Evolutionary conservation across 2,888 invertebrate species (phyloP).

Genomic region (Zonitis immaculata): DNA sequence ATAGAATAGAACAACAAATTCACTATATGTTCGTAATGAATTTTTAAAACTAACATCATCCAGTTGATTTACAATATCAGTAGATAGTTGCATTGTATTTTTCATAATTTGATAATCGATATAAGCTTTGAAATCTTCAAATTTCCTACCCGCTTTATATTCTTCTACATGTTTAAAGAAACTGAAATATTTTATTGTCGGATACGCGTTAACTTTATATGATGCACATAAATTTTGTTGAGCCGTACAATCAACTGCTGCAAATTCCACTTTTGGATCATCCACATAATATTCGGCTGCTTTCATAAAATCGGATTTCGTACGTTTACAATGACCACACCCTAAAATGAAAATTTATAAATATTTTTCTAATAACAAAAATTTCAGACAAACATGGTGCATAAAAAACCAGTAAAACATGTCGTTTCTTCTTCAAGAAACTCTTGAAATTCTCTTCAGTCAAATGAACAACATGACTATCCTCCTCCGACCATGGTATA

Average conservation of each 20-base stretch:
- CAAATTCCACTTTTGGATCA: constrained; percentile 72
- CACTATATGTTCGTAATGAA: not conserved
- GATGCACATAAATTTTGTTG: constrained; percentile 61
- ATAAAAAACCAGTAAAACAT: constrained; percentile 86
- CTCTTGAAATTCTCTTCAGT: constrained; percentile 66
- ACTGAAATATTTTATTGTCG: constrained; percentile 81
- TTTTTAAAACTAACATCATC: constrained; percentile 1
- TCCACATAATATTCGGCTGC: constrained; percentile 74
- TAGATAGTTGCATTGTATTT: not conserved
- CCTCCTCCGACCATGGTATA: constrained; percentile 72
- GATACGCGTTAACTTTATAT: constrained; percentile 76
- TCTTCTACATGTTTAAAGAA: constrained; percentile 65
- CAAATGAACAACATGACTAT: constrained; percentile 72
- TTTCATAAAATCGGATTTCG: constrained; percentile 74
- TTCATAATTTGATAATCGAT: not conserved
- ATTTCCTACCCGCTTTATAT: constrained; percentile 67
- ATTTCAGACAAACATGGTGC: constrained; percentile 77
- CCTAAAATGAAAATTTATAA: constrained; percentile 51
- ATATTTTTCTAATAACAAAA: no score
- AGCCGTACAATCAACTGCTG: constrained; percentile 76
- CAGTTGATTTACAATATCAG: not conserved
- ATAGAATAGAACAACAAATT: not conserved
- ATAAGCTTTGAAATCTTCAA: not conserved
- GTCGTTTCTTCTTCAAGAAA: constrained; percentile 77
- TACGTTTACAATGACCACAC: constrained; percentile 87